phyloP scores from a whole-genome alignment of 2,797 vertebrate species.

The Urocyon cinereoargenteus region DNA sequence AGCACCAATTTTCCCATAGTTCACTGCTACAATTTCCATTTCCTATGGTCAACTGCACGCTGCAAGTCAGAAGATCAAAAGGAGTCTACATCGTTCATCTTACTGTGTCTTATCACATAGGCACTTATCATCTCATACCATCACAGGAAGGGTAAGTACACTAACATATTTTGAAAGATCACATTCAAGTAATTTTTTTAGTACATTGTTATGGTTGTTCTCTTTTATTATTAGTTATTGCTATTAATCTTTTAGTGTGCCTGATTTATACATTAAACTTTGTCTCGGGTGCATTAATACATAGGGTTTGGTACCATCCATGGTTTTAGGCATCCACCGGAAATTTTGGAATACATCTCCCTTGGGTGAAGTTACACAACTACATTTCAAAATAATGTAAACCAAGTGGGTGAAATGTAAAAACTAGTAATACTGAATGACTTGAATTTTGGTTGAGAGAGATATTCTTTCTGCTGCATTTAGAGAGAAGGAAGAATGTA shows the following conservation, averaged over 20 bases:
- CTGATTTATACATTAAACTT: too few relatives aligned
- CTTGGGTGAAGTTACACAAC: too few relatives aligned
- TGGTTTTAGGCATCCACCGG: too few relatives aligned
- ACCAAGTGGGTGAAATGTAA: not conserved
- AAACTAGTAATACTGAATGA: not conserved
- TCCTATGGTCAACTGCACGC: too few relatives aligned
- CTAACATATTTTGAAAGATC: not conserved
- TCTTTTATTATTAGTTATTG: not conserved
- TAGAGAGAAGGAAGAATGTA: not conserved
- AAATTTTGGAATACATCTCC: too few relatives aligned
- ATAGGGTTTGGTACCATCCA: too few relatives aligned
- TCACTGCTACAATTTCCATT: too few relatives aligned
- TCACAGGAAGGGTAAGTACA: not conserved
- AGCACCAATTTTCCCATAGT: too few relatives aligned
- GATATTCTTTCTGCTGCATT: too few relatives aligned
- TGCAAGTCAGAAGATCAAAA: not conserved
- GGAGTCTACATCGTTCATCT: not conserved
- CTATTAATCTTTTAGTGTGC: too few relatives aligned
- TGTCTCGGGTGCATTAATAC: too few relatives aligned
- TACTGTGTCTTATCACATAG: not conserved
- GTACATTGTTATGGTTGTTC: not conserved
- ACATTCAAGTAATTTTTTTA: not conserved
- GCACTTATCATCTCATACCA: not conserved
- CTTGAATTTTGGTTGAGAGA: not conserved
- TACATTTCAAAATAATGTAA: not conserved